Conservation (phyloP, 2,797 vertebrate genomes). For the Pantherophis alleghaniensis region DNA sequence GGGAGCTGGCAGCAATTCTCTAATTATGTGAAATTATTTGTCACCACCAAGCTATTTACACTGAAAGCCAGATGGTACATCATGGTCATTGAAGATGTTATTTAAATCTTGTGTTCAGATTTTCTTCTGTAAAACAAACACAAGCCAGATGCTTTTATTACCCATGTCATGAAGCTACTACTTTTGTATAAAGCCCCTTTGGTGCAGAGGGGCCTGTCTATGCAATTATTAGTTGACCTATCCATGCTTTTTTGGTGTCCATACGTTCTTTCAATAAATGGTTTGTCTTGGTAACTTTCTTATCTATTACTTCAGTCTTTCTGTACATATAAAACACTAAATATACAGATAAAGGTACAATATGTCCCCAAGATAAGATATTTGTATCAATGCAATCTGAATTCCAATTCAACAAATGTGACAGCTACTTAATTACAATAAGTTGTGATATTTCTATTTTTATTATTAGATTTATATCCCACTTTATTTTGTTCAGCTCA, state of each 20-base stretch:
- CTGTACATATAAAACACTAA: not conserved
- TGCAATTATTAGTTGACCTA: not conserved
- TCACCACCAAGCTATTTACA: not conserved
- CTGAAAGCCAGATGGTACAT: not conserved
- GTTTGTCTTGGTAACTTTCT: not conserved
- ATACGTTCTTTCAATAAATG: not conserved
- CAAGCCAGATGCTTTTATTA: not conserved
- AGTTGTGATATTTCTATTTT: not conserved
- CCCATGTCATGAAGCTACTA: not conserved
- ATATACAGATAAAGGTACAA: not conserved
- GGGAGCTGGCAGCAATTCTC: conserved; percentile 24
- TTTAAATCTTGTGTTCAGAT: not conserved
- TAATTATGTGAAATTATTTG: not conserved
- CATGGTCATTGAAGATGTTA: conserved; percentile 30
- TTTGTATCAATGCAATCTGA: not conserved
- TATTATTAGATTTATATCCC: not conserved
- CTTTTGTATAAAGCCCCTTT: not conserved
- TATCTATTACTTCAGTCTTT: not conserved
- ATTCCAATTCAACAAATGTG: not conserved
- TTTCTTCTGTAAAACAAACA: not conserved
- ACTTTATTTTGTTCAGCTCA: not conserved
- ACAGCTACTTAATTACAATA: not conserved
- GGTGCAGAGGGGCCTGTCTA: not conserved
- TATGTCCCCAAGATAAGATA: not conserved
- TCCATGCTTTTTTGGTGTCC: not conserved